Base-by-base conservation (phyloP, 1,140 invertebrate species). In the Odontomachus brunneus region DNA sequence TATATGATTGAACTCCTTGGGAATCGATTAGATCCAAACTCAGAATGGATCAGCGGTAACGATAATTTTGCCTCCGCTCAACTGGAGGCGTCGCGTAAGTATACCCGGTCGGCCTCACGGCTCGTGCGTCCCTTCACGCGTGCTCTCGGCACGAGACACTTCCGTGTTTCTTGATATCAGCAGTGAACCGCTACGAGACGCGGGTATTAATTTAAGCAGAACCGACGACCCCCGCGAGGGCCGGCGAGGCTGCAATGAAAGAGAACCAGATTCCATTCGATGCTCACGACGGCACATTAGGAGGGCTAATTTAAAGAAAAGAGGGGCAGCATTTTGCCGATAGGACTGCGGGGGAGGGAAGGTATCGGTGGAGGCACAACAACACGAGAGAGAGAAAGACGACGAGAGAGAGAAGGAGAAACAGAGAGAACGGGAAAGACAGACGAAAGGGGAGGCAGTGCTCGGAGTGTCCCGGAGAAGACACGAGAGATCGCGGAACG, bases 401-500 rank as follows among this genome's bases (percentile, higher is more conserved):
- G 71, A 84, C 7, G 75, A 33, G 4, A 67, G 1, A 33, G 9
- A 26, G 15, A 33, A 72, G 85, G 88, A 66, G 69, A 24, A 55
- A 69, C 59, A 78, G 60, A 49, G 48, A 48, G 29, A 63, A 60
- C 59, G 29, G 48, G 71, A 38, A 29, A 63, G 67, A 26, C n/a
- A n/a, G n/a, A n/a, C n/a, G n/a, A n/a, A n/a, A n/a, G n/a, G n/a
- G n/a, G n/a, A n/a, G n/a, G n/a, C n/a, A n/a, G n/a, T n/a, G 19
- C 1, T 24, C 11, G 62, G 57, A 65, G 44, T 38, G 19, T 55
- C 12, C 69, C 48, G 33, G 57, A 86, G 84, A 80, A 84, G 89
- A 92, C 67, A 88, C 83, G 59, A 75, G 90, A 90, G 91, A 91
- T 91, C 89, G 88, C 75, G 83, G 88, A 84, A 91, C 80, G 76